Evolutionary conservation across 2,888 invertebrate species (phyloP).

Genomic region (Rhamnusium bicolor): DNA sequence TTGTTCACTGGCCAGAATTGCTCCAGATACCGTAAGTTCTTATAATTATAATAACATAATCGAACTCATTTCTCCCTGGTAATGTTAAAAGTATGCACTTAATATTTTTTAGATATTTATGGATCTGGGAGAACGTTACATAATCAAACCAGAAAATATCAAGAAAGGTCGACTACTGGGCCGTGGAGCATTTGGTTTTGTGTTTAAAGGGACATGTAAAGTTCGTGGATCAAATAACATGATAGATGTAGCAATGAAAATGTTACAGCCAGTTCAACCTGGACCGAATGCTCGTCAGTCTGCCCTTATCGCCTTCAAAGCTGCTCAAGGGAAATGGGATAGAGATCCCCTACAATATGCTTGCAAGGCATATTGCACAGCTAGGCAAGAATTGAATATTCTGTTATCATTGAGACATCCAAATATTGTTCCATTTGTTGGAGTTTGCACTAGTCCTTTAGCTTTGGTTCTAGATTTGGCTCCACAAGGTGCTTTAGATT

Average conservation of each 20-base stretch:
- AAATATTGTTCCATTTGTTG: constrained; percentile 93
- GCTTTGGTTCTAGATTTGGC: constrained; percentile 92
- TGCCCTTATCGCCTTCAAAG: constrained; percentile 72
- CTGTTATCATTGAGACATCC: constrained; percentile 88
- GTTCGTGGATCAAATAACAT: constrained; percentile 74
- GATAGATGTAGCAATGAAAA: constrained; percentile 92
- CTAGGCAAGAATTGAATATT: constrained; percentile 94
- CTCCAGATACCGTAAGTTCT: constrained; percentile 88
- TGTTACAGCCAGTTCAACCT: constrained; percentile 94
- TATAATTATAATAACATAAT: background rate
- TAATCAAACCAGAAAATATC: constrained; percentile 88
- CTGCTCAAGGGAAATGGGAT: constrained; percentile 90
- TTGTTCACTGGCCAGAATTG: constrained; percentile 83
- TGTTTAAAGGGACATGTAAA: constrained; percentile 86
- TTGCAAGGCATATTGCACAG: constrained; percentile 96
- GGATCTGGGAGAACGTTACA: constrained; percentile 87
- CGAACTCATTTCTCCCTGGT: too few relatives aligned
- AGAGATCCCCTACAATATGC: constrained; percentile 93
- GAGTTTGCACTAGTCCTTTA: constrained; percentile 91
- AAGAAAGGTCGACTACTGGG: constrained; percentile 85
- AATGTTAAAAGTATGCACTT: too few relatives aligned
- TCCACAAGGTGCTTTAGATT: constrained; percentile 92
- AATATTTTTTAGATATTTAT: constrained; percentile 79
- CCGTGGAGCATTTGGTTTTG: constrained; percentile 98
- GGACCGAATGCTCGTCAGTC: constrained; percentile 80